phyloP scores from a whole-genome alignment of 2,888 invertebrate genomes.

The Heterodera filipjevi region DNA sequence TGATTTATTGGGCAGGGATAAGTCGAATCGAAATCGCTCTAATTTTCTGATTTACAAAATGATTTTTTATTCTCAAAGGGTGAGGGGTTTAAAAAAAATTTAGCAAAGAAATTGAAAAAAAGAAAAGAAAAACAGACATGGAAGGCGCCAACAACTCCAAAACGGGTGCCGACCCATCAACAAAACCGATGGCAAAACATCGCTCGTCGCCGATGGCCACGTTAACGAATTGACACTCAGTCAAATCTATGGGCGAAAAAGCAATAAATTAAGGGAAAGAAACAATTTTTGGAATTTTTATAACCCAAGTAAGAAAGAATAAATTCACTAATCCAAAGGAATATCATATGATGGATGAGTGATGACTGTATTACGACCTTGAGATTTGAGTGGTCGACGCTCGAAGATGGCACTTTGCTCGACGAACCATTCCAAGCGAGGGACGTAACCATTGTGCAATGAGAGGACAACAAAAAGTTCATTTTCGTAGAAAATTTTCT shows the following conservation, averaged over 20 bases:
- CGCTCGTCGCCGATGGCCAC: slow-evolving; percentile 37
- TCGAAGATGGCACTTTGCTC: slow-evolving; percentile 19
- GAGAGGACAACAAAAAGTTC: slow-evolving; percentile 47
- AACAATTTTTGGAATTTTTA: slow-evolving; percentile 25
- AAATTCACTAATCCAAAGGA: too few relatives aligned
- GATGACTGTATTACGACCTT: slow-evolving; percentile 23
- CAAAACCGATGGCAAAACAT: slow-evolving; percentile 41
- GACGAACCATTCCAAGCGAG: slow-evolving; percentile 26
- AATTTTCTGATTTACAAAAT: too few relatives aligned
- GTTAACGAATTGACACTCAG: slow-evolving; percentile 41
- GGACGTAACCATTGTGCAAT: slow-evolving; percentile 38
- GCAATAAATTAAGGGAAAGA: not conserved
- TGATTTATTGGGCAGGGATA: too few relatives aligned
- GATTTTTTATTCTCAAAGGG: too few relatives aligned
- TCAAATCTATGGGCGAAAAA: slow-evolving; percentile 28
- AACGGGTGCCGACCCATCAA: slow-evolving; percentile 35
- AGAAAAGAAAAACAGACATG: slow-evolving; percentile 32
- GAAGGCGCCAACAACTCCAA: slow-evolving; percentile 40
- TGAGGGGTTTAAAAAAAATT: too few relatives aligned
- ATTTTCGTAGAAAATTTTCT: slow-evolving; percentile 35
- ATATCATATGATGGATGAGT: too few relatives aligned
- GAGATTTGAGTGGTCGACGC: slow-evolving; percentile 33
- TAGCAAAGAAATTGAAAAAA: not conserved
- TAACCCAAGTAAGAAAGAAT: too few relatives aligned
- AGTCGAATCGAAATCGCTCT: too few relatives aligned